These are phyloP conservation scores for Halocynthia aurantium DNA, from an alignment of 23 tunicate genomes.

Conservation along the genomic window DNA sequence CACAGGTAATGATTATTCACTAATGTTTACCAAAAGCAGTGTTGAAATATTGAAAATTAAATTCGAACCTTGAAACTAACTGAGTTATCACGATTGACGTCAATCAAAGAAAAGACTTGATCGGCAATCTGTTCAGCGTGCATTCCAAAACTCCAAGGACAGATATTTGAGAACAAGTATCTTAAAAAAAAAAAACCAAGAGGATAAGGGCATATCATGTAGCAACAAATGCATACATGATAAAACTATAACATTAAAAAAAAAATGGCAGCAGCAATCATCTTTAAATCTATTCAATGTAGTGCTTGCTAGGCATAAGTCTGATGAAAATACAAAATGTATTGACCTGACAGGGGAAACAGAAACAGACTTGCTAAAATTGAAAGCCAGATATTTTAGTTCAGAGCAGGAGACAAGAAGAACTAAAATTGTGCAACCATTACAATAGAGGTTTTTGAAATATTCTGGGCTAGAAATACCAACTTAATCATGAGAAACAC, in stretches of 20 bases:
- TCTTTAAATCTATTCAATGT: too few species aligned
- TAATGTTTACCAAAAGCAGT: background rate
- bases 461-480: too few species aligned
- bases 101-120: conserved; percentile 42
- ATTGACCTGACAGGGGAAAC: too few species aligned
- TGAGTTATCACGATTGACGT: conserved; percentile 20
- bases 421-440: too few species aligned
- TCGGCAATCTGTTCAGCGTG: conserved; percentile 38
- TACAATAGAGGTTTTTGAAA: too few species aligned
- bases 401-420: too few species aligned
- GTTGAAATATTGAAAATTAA: background rate
- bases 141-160: conserved; percentile 64
- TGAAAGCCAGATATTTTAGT: too few species aligned
- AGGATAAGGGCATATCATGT: too few species aligned
- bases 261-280: background rate
- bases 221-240: background rate
- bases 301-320: too few species aligned
- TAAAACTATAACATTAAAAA: background rate
- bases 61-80: conserved; percentile 61
- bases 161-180: conserved; percentile 45
- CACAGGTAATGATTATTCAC: background rate
- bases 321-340: too few species aligned
- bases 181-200: conserved; percentile 23
- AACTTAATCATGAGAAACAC: too few species aligned
- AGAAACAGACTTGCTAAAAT: too few species aligned